phyloP scores from a whole-genome alignment of 1,140 invertebrate genomes.

The Drosophila dunni region DNA sequence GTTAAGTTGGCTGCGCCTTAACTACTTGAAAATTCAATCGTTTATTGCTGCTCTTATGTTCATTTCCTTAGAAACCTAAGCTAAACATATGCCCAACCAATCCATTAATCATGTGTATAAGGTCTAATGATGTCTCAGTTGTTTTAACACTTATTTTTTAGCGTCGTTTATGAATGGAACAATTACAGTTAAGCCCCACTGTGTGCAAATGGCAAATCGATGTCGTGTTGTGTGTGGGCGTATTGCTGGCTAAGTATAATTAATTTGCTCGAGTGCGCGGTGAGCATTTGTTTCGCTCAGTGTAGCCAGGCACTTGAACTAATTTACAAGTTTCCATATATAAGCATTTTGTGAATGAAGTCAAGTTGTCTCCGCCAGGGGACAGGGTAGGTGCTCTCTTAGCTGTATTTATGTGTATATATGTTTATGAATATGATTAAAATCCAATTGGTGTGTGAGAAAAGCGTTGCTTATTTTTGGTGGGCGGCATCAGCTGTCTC shows the following conservation, averaged over 20 bases:
- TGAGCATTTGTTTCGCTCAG: constrained; percentile 64
- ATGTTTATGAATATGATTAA: constrained; percentile 73
- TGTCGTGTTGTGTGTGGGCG: constrained; percentile 20
- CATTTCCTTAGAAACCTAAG: not conserved
- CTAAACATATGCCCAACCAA: not conserved
- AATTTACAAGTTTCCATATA: constrained; percentile 81
- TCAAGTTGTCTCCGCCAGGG: not conserved
- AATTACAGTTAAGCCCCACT: constrained; percentile 68
- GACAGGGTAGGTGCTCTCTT: constrained; percentile 6
- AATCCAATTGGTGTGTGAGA: constrained; percentile 59
- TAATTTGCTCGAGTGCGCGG: constrained; percentile 59
- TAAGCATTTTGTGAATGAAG: constrained; percentile 74
- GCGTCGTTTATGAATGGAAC: constrained; percentile 58
- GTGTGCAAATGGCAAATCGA: constrained; percentile 55
- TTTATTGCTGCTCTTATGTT: not conserved
- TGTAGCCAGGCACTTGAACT: constrained; percentile 71
- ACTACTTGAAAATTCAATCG: not conserved
- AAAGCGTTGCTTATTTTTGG: constrained; percentile 33
- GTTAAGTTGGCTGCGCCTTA: no score
- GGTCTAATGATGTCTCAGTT: constrained; percentile 33
- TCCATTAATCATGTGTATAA: constrained; percentile 38
- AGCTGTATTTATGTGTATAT: constrained; percentile 2
- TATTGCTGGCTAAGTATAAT: constrained; percentile 66
- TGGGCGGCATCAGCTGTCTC: constrained; percentile 54
- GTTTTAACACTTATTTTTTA: constrained; percentile 19